Evolutionary conservation across 2,113 vertebrate species (phyloP), one percentile per base, ranked within the genome.

Genomic region (Argyrosomus japonicus): DNA sequence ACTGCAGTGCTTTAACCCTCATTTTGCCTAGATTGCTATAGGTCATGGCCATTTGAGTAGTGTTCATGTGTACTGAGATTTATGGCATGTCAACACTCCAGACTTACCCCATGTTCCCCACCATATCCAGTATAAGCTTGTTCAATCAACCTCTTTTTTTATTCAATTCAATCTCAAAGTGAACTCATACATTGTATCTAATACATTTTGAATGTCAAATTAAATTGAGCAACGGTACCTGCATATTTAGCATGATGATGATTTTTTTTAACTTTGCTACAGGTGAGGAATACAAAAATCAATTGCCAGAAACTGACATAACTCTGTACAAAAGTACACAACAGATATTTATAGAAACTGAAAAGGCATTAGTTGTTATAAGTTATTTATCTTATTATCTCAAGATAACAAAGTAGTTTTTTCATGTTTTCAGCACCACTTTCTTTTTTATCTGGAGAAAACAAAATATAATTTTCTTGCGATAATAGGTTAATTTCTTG

Each of bases 71-170:
- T 67, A 36, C 19, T 15, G 36, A 56, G 45, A 43, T 81, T 53
- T 74, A 76, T 53, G 68, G 21, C n/a, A 8, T 4, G 3, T 68
- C 17, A 29, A 27, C 11, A 32, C 51, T 62, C 0, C 51, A 64
- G 61, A 14, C 53, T 6, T 27, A 36, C 48, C 8, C 40, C 13
- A 25, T 47, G 12, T 68, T 58, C 57, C 10, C 10, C 27, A 47
- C 25, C 48, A 65, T 45, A 58, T 56, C 54, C 69, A 79, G 23
- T 69, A 61, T 80, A 68, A 67, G 36, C 54, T 57, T 53, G 23
- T 56, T 53, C 21, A 17, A 21, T 21, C 48, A 84, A 58, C 32
- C 54, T 75, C 50, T 45, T 3, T 19, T 43, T 5, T 61, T 43
- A 27, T 57, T 57, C 47, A 6, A 14, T 74, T n/a, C n/a, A n/a